Evolutionary conservation across 2,888 invertebrate genomes (phyloP), one percentile per base, ranked within the genome.

Genomic region (Acutogordius australiensis): DNA sequence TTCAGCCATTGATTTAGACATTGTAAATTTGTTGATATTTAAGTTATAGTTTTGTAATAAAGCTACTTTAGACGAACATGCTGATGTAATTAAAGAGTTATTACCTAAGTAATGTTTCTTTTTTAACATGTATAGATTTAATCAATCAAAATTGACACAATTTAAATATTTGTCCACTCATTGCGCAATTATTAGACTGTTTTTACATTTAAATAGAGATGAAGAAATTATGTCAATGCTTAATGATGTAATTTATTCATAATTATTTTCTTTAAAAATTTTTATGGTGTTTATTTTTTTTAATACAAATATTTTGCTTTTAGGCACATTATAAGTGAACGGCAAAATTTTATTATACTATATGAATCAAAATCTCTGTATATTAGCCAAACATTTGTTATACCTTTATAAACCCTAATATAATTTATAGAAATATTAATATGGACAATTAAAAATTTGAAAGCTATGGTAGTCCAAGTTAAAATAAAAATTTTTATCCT

Each of bases 1-100:
- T 51, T 51, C 51, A 51, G 18, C 51, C 4, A 23, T 51, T 4
- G 51, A 51, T 23, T 23, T 51, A 4, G 51, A 51, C 23, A 51
- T 51, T n/a, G 51, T 51, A n/a, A 51, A 21, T 51, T 51, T 21
- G 4, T 8, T n/a, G 4, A n/a, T n/a, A 23, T 21, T n/a, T 51
- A n/a, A 51, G 23, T 8, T 51, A n/a, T 51, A 51, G 51, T 51
- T n/a, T 51, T 51, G 51, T 51, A 51, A 51, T 51, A 51, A 26
- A 51, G 23, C 18, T 23, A 8, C 23, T n/a, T n/a, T 4, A 21
- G 51, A 51, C 23, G 51, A 51, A 8, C 51, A 51, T 51, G 51
- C 51, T n/a, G 51, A 51, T n/a, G 23, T n/a, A n/a, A 23, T 51
- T 4, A 8, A n/a, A 51, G 51, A 51, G 4, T n/a, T 51, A 26